phyloP scores from a whole-genome alignment of 2,113 vertebrate genomes.

The Tachuris rubrigastra region DNA sequence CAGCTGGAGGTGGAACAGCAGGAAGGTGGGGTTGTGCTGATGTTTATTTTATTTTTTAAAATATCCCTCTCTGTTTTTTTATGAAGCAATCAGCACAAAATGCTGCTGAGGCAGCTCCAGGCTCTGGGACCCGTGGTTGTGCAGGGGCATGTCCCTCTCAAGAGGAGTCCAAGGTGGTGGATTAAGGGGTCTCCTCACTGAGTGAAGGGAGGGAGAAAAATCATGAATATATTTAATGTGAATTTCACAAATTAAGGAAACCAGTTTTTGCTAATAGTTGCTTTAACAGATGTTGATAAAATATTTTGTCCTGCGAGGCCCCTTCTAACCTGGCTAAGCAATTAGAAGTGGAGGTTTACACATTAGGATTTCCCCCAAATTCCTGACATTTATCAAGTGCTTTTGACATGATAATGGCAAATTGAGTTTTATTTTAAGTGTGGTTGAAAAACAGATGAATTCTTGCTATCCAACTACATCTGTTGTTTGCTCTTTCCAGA shows the following conservation, averaged over 20 bases:
- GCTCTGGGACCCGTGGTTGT: accelerated
- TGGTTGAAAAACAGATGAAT: slow-evolving; percentile 57
- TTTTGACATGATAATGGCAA: slow-evolving; percentile 34
- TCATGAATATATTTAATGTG: background rate
- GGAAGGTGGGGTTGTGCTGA: background rate
- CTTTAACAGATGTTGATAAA: slow-evolving; percentile 40
- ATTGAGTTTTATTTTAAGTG: slow-evolving; percentile 37
- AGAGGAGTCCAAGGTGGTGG: background rate
- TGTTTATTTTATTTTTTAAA: background rate
- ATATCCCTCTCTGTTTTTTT: background rate
- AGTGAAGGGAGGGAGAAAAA: background rate
- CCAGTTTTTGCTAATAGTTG: slow-evolving; percentile 2
- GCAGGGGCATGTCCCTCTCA: accelerated
- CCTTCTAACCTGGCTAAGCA: background rate
- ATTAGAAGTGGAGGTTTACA: background rate
- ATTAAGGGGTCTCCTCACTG: background rate
- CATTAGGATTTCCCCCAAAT: background rate
- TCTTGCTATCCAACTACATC: slow-evolving; percentile 46
- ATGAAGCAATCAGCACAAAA: background rate
- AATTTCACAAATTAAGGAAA: slow-evolving; percentile 27
- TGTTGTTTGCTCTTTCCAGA: slow-evolving; percentile 65
- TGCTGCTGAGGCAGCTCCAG: accelerated
- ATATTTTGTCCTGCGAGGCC: background rate
- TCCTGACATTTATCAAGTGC: slow-evolving; percentile 1
- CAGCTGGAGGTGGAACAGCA: background rate